Conservation (phyloP, 2,797 vertebrate genomes). For the Emys orbicularis region DNA sequence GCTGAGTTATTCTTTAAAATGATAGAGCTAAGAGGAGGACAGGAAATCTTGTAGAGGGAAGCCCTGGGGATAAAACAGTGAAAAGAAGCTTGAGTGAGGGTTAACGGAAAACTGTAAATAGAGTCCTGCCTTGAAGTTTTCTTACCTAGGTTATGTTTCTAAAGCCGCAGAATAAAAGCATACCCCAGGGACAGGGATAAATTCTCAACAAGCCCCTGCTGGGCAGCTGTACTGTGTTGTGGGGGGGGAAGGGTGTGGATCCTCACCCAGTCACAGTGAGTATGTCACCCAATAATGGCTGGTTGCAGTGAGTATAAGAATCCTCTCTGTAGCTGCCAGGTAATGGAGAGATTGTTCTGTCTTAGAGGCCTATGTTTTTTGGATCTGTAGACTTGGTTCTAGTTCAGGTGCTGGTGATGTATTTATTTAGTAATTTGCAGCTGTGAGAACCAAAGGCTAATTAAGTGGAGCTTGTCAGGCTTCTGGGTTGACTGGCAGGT, state of each 20-base stretch:
- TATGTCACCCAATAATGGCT: not conserved
- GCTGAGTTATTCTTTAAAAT: not conserved
- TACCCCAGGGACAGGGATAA: not conserved
- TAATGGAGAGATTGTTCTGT: not conserved
- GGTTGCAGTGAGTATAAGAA: not conserved
- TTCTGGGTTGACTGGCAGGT: not conserved
- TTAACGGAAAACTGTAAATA: not conserved
- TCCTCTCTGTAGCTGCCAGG: not conserved
- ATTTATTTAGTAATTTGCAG: not conserved
- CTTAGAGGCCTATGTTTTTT: not conserved
- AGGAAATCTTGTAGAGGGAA: not conserved
- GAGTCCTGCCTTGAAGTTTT: not conserved
- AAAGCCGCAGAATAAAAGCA: not conserved
- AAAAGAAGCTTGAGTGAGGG: not conserved
- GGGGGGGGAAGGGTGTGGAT: not conserved
- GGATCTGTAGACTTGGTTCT: not conserved
- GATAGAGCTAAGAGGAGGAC: not conserved
- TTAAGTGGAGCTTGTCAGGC: not conserved
- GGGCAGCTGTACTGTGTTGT: not conserved
- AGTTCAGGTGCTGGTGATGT: not conserved
- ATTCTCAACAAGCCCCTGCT: not conserved
- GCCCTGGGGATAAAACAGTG: not conserved
- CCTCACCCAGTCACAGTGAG: not conserved
- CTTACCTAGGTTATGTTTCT: not conserved
- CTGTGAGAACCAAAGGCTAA: not conserved